A percentile compares a stretch with the other conserved stretches of the same genome.
Evolutionary conservation across 2,113 vertebrate genomes (phyloP).

Genomic region (Bothrops jararaca): DNA sequence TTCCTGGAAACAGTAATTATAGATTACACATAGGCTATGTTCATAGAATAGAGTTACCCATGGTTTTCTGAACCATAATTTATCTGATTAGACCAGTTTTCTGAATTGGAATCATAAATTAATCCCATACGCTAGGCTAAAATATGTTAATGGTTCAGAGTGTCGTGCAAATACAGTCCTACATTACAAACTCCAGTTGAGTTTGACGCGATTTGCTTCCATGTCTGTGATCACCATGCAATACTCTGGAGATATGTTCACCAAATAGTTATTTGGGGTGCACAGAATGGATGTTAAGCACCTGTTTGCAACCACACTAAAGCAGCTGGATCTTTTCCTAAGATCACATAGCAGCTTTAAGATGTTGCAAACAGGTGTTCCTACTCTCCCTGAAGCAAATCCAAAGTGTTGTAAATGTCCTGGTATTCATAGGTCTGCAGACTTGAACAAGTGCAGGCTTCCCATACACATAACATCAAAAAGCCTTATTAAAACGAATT

Average conservation of each 20-base stretch:
- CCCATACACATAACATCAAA: not conserved
- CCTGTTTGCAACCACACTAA: not conserved
- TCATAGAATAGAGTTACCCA: not conserved
- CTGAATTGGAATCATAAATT: not conserved
- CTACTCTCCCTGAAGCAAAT: not conserved
- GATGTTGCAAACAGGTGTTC: not conserved
- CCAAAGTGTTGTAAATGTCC: not conserved
- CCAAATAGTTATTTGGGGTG: not conserved
- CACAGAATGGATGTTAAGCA: not conserved
- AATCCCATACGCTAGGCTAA: not conserved
- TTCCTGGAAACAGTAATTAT: not conserved
- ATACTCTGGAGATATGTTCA: not conserved
- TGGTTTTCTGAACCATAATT: not conserved
- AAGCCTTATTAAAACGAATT: slow-evolving; percentile 5
- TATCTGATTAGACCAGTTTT: not conserved
- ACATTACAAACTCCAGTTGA: not conserved
- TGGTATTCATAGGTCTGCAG: not conserved
- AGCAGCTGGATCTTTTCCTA: not conserved
- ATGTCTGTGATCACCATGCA: not conserved
- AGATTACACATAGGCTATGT: not conserved
- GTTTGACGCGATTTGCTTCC: not conserved
- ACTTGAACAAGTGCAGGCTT: not conserved
- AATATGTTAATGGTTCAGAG: not conserved
- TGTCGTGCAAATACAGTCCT: not conserved
- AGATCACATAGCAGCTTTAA: not conserved